Evolutionary conservation across 2,888 invertebrate genomes (phyloP), one percentile per base, ranked within the genome.

Genomic region (Chloromyia formosa): DNA sequence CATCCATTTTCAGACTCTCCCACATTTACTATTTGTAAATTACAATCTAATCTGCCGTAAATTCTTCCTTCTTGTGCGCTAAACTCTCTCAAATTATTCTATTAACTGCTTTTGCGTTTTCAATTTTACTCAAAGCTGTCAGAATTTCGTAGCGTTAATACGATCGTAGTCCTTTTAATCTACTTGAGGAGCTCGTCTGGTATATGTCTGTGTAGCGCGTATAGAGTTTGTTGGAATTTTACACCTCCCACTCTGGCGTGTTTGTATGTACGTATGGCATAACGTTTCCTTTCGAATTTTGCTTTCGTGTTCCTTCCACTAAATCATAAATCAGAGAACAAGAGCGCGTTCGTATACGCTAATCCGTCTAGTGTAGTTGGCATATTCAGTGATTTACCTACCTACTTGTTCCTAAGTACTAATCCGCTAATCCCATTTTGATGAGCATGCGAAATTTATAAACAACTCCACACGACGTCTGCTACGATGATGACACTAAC

Each of bases 381-480:
- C 60, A 49, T 10, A 49, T 49, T 49, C 49, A n/a, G 49, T 49
- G 49, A 64, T 64, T 42, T 64, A 42, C 62, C 40, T 64, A 42
- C 18, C 42, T 40, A 42, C 62, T 42, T 42, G 42, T 42, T 64
- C 62, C 27, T 71, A 42, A 71, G 58, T 56, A 56, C 56, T 71
- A 71, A 71, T 71, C 71, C 42, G 10, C 20, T 71, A 71, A 71
- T 71, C 58, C 71, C 40, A 58, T 71, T 71, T 71, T 71, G 71
- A 71, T 71, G 71, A 71, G 40, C 56, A 71, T 40, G 42, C 58
- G 68, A 71, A 69, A 71, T 71, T 69, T 71, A 71, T 58, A 71
- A 71, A 71, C 71, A 71, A 58, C 71, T 40, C 35, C 68, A 69
- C 40, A 20, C 49, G 16, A 12, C 14, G 49, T 35, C 12, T 49